Evolutionary conservation across 2,888 invertebrate genomes (phyloP), one percentile per base, ranked within the genome.

Genomic region (Hyles lineata): DNA sequence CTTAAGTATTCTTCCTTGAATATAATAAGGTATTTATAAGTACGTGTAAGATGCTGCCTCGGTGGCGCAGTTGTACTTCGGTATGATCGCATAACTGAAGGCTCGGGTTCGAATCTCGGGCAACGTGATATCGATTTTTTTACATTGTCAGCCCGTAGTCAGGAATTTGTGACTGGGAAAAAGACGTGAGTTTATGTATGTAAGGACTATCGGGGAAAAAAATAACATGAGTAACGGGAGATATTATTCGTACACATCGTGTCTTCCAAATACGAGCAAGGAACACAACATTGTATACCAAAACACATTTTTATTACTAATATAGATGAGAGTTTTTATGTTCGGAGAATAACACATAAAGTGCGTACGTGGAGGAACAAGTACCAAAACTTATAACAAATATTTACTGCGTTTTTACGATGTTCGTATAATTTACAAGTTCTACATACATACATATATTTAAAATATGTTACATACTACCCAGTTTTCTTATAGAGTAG

Each of bases 281-380:
- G 43, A 67, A 62, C 29, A n/a, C 29, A 62, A 62, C 19, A 19
- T n/a, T 55, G 55, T 67, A 67, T 21, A 35, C 63, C 15, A 21
- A 63, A 67, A 43, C 60, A 58, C 58, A 50, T 59, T 58, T 67
- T 67, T 67, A 67, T 67, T 67, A 67, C 43, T 50, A 60, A 67
- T 67, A 35, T 35, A 43, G 19, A 67, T 17, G 63, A 67, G 43
- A 43, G 63, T 43, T 67, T 43, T 67, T 67, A 67, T 23, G 21
- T 23, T 43, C 63, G 43, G 23, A 43, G 23, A 43, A 67, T 43
- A 67, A 43, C 23, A 67, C 43, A 43, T 50, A 67, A 43, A 50
- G 63, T 15, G 32, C 19, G n/a, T 63, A 63, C 21, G 63, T 67
- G 15, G 23, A 43, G 63, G 35, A 43, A 67, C 43, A 67, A 43